Conservation (phyloP, 2,888 invertebrate genomes). For the Imbricaverruca yamaguchii region DNA sequence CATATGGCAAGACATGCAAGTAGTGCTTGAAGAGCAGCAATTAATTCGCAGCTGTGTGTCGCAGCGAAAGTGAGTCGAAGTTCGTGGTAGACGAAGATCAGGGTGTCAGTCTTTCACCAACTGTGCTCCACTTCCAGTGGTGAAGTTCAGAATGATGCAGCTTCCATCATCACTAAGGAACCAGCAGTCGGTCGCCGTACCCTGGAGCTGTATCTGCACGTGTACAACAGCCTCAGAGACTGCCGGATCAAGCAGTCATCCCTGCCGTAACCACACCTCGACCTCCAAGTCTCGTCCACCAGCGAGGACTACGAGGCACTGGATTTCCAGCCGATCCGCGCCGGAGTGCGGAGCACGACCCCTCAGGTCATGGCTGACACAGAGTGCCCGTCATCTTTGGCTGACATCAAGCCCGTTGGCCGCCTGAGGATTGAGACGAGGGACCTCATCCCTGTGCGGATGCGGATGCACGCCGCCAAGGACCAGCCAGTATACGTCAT, state of each 20-base stretch:
- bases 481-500: neutral
- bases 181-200: neutral
- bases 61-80: neutral
- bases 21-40: neutral
- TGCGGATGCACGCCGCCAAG: constrained; percentile 8
- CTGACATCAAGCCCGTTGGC: neutral
- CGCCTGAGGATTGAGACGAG: neutral
- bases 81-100: neutral
- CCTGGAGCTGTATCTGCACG: neutral
- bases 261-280: neutral
- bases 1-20: neutral
- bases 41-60: neutral
- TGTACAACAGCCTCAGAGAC: neutral
- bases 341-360: neutral
- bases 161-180: no score
- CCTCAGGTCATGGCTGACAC: neutral
- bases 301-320: neutral
- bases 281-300: neutral
- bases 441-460: constrained; percentile 2
- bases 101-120: neutral
- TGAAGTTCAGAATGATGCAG: neutral
- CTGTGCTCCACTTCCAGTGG: neutral
- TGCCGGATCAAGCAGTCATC: neutral
- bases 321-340: neutral
- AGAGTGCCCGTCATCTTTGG: neutral